phyloP scores from a whole-genome alignment of 1,140 invertebrate genomes.

The Euwallacea similis region DNA sequence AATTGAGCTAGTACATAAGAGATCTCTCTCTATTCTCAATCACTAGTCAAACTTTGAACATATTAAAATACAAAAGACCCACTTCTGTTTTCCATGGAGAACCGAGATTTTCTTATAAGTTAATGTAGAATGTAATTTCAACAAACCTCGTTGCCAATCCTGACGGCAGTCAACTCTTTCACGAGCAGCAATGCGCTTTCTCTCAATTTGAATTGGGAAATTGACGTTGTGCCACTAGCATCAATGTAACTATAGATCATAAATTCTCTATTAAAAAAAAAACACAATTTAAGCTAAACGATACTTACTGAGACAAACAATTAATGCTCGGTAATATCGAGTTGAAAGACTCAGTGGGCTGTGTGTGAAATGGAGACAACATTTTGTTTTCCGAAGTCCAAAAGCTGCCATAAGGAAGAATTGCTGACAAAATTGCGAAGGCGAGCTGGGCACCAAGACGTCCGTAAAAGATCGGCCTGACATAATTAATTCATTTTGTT shows the following conservation, averaged over 20 bases:
- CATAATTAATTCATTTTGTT: slow-evolving; percentile 24
- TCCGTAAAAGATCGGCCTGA: slow-evolving; percentile 57
- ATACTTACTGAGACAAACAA: slow-evolving; percentile 41
- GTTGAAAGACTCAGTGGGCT: slow-evolving; percentile 45
- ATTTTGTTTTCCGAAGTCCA: slow-evolving; percentile 55
- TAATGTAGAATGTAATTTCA: background rate
- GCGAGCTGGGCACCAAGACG: slow-evolving; percentile 57
- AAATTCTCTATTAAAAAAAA: background rate
- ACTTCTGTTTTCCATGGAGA: background rate
- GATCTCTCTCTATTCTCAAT: background rate
- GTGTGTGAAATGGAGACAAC: slow-evolving; percentile 47
- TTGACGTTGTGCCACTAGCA: slow-evolving; percentile 37
- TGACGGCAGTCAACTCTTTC: slow-evolving; percentile 44
- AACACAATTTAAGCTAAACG: background rate
- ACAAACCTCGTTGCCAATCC: slow-evolving; percentile 45
- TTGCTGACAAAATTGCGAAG: slow-evolving; percentile 52
- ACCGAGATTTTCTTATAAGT: background rate
- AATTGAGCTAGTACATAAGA: background rate
- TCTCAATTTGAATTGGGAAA: slow-evolving; percentile 34
- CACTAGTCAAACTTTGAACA: background rate
- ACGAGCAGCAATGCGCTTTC: slow-evolving; percentile 41
- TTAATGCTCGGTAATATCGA: slow-evolving; percentile 30
- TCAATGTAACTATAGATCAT: slow-evolving; percentile 16
- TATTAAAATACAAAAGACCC: background rate
- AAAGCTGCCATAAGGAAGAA: slow-evolving; percentile 54